Base-by-base conservation (phyloP, 2,797 vertebrate species). In the Corythornis leucogaster region DNA sequence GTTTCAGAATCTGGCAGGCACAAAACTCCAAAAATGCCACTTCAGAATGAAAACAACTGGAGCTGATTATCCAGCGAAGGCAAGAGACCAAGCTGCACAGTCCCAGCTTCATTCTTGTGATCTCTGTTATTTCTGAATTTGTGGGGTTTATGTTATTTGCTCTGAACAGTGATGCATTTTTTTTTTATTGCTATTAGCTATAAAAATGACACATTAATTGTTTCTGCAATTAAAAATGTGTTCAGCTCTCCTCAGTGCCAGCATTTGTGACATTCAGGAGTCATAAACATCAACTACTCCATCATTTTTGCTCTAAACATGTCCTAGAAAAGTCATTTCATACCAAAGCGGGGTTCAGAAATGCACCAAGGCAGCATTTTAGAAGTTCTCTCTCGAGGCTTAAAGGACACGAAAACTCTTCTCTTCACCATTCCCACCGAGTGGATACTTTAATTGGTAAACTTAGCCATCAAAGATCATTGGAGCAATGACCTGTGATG, bases 151-250 rank as follows among this genome's bases (percentile, higher is more conserved):
- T 92, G 55, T 69, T 84, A 19, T 42, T 93, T 85, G 80, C 69
- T 61, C 35, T 31, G 78, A 87, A 75, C 26, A 80, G 55, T 0
- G 0, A 64, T 1, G 1, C 22, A 11, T 58, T 77, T 82, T 92
- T 92, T 93, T 87, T 92, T 93, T 89, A 94, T 90, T 90, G 62
- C 84, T 88, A 63, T 96, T 96, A 92, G 90, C 92, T 77, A 71
- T 90, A 91, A 89, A 93, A 89, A 90, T 83, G 93, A 75, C 91
- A 93, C 64, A 87, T 94, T 93, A 92, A 96, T 94, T 94, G 87
- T 91, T 93, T 79, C 76, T 71, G 61, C 85, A 94, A 90, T 96
- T 91, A 96, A 94, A 92, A 92, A 89, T 75, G 54, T 58, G 57
- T 79, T 92, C 89, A 46, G 0, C 31, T 91, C 14, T 94, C 66